phyloP scores from a whole-genome alignment of 2,797 vertebrate genomes.

The Alfaro cultratus region DNA sequence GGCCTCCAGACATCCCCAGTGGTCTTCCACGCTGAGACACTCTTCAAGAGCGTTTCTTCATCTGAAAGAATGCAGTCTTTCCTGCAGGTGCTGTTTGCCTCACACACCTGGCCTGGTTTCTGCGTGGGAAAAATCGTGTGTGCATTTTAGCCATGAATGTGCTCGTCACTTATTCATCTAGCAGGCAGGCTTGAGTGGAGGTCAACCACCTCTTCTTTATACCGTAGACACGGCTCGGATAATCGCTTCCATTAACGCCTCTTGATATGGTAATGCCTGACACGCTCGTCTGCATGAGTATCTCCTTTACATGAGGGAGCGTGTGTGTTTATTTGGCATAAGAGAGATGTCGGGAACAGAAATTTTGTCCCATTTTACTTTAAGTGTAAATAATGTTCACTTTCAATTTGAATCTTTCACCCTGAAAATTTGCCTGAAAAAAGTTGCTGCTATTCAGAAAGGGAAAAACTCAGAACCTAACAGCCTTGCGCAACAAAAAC shows the following conservation, averaged over 20 bases:
- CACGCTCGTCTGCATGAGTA: constrained; percentile 70
- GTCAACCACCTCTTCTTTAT: constrained; percentile 69
- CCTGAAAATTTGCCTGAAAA: background rate
- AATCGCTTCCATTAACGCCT: constrained; percentile 72
- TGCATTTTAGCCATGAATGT: constrained; percentile 28
- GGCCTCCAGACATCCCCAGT: constrained; percentile 23
- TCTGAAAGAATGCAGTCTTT: constrained; percentile 56
- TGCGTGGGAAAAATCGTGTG: background rate
- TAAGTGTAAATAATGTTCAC: background rate
- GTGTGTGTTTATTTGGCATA: constrained; percentile 18
- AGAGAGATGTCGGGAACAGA: constrained; percentile 12
- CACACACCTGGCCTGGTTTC: constrained; percentile 43
- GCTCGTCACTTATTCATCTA: constrained; percentile 28
- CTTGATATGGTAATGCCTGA: constrained; percentile 75
- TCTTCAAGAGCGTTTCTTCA: constrained; percentile 17
- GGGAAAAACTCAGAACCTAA: background rate
- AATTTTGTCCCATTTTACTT: background rate
- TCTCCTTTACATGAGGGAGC: constrained; percentile 40
- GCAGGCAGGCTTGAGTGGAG: constrained; percentile 51
- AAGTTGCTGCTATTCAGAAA: background rate
- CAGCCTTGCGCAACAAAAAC: constrained; percentile 11
- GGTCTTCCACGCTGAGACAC: constrained; percentile 17
- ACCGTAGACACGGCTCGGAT: constrained; percentile 61
- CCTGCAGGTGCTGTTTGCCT: constrained; percentile 56
- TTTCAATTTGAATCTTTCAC: background rate